Percentiles rank a stretch among this genome's conserved stretches.
phyloP scores from a whole-genome alignment of 2,113 vertebrate genomes.

The Aythya baeri region DNA sequence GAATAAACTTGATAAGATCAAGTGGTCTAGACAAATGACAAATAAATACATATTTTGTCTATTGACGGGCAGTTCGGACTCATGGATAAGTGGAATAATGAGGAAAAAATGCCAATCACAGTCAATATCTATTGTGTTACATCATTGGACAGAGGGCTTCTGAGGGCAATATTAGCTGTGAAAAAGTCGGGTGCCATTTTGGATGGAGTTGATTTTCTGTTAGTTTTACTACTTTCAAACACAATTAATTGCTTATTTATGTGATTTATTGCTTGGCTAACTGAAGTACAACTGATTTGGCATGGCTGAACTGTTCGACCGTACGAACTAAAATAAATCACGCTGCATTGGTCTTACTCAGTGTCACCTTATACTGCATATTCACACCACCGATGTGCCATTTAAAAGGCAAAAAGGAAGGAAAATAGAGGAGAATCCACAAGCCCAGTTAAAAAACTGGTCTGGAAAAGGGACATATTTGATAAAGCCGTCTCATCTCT shows the following conservation, averaged over 20 bases:
- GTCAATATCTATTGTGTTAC: neutral
- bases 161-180: neutral
- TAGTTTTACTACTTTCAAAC: conserved; percentile 16
- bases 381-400: neutral
- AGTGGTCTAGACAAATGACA: neutral
- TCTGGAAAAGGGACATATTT: neutral
- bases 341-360: neutral
- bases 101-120: neutral
- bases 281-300: neutral
- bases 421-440: neutral
- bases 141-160: neutral
- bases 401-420: neutral
- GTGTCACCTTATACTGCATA: neutral
- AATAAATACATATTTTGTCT: neutral
- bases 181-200: conserved; percentile 37
- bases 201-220: conserved; percentile 31
- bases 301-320: neutral
- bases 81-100: neutral
- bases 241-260: conserved; percentile 37
- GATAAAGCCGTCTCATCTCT: neutral
- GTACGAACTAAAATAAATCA: conserved; percentile 5
- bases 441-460: neutral
- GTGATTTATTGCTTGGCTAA: conserved; percentile 29
- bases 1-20: neutral
- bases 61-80: neutral